These are phyloP conservation scores for Odontophorus gujanensis DNA, from an alignment of 2,113 vertebrate species.

Conservation along the genomic window DNA sequence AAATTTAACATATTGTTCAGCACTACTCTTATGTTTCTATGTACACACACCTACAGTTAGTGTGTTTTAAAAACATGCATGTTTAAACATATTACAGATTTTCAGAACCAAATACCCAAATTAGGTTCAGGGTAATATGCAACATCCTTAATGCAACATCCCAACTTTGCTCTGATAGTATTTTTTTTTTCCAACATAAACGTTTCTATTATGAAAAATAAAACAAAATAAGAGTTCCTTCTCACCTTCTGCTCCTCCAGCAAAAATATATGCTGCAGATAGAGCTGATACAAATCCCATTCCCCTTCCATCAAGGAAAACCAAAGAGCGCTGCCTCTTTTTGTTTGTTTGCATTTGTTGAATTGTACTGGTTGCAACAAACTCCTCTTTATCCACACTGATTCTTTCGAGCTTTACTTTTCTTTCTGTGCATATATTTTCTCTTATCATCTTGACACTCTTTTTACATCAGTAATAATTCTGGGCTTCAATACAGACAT, in stretches of 20 bases:
- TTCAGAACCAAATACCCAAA: not conserved
- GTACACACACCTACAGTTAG: not conserved
- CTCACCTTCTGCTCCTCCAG: not conserved
- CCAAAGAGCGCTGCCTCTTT: not conserved
- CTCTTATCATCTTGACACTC: not conserved
- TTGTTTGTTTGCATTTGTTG: not conserved
- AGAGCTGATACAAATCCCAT: not conserved
- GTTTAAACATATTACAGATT: not conserved
- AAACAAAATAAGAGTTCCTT: not conserved
- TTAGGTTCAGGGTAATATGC: not conserved
- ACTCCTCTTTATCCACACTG: not conserved
- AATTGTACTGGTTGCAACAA: not conserved
- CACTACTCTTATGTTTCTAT: not conserved
- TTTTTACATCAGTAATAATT: not conserved
- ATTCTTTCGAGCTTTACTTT: not conserved
- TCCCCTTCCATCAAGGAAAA: not conserved
- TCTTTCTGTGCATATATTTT: not conserved
- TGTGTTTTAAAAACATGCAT: not conserved
- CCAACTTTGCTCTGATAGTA: fast-evolving
- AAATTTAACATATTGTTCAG: not conserved
- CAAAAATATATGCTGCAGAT: not conserved
- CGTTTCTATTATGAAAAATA: not conserved
- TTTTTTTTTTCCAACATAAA: not conserved
- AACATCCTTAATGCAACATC: not conserved
- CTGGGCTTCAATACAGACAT: not conserved